Base-by-base conservation (phyloP, 1,140 invertebrate species). In the Drosophila truncata region DNA sequence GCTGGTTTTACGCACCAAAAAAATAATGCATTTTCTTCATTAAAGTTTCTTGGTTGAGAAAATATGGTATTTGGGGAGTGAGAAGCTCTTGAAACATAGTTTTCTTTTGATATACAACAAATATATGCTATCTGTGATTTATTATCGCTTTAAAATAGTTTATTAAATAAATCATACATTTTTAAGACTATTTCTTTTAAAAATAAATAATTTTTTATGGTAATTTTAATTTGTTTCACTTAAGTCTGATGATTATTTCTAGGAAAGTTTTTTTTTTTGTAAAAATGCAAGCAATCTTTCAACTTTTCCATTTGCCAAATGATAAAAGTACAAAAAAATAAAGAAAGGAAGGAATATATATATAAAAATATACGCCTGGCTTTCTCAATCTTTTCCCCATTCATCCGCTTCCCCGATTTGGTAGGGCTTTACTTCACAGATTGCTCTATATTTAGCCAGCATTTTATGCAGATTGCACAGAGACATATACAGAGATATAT, bases 401-500 rank as follows among this genome's bases (percentile, higher is more conserved):
- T n/a, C 29, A 35, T 64, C 16, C 11, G 49, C 27, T 50, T 11
- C 11, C 10, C 46, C 23, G 5, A 14, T 46, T 31, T 10, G 39
- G 25, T 59, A 46, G 25, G 57, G 57, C 27, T 58, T 37, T 44
- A 44, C 35, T 42, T 44, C 23, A 27, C 39, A 63, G 39, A 66
- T 63, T 66, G 61, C 20, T 49, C 42, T 67, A 50, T 41, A 66
- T 66, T 50, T 65, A 50, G 25, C 42, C 41, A 31, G 58, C 29
- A 62, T 63, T 63, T 66, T 63, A 63, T 66, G 63, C 63, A 66
- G 57, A 66, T 65, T 65, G 62, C 62, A 29, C 35, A 35, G 10
- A 27, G 31, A 37, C 18, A 11, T 23, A 20, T 13, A 35, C 16
- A 4, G 3, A 14, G 1, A 33, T 16, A 35, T 6, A 35, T 16